Conservation (phyloP, 2,888 invertebrate species). For the Adineta ricciae region DNA sequence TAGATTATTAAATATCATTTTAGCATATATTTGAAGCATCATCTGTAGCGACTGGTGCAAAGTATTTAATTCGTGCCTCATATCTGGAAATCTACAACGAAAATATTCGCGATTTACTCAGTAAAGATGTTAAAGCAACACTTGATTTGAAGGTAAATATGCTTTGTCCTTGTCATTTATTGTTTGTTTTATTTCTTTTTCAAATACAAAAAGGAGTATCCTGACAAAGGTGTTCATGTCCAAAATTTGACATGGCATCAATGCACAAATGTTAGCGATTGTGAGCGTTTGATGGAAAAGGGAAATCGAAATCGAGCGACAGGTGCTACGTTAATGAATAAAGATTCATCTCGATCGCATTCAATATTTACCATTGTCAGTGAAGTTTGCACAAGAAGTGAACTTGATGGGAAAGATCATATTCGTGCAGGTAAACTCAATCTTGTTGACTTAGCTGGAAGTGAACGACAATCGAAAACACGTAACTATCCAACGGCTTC, state of each 20-base stretch:
- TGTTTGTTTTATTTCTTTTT: neutral
- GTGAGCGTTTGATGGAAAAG: slow-evolving; percentile 62
- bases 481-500: slow-evolving; percentile 39
- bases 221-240: slow-evolving; percentile 60
- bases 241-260: slow-evolving; percentile 63
- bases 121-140: slow-evolving; percentile 55
- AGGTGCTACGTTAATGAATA: slow-evolving; percentile 78
- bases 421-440: slow-evolving; percentile 67
- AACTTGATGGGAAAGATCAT: slow-evolving; percentile 53
- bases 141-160: slow-evolving; percentile 56
- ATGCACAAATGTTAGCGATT: slow-evolving; percentile 68
- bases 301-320: slow-evolving; percentile 71
- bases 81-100: slow-evolving; percentile 77
- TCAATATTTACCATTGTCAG: slow-evolving; percentile 74
- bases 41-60: slow-evolving; percentile 60
- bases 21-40: slow-evolving; percentile 72
- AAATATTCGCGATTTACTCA: slow-evolving; percentile 63
- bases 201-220: slow-evolving; percentile 54
- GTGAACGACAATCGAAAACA: slow-evolving; percentile 71
- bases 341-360: slow-evolving; percentile 69
- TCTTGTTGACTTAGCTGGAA: slow-evolving; percentile 77
- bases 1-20: slow-evolving; percentile 43
- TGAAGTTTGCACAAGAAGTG: slow-evolving; percentile 59
- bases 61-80: slow-evolving; percentile 66
- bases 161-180: neutral